Evolutionary conservation across 1,140 invertebrate species (phyloP).

Genomic region (Zaprionus camerounensis): DNA sequence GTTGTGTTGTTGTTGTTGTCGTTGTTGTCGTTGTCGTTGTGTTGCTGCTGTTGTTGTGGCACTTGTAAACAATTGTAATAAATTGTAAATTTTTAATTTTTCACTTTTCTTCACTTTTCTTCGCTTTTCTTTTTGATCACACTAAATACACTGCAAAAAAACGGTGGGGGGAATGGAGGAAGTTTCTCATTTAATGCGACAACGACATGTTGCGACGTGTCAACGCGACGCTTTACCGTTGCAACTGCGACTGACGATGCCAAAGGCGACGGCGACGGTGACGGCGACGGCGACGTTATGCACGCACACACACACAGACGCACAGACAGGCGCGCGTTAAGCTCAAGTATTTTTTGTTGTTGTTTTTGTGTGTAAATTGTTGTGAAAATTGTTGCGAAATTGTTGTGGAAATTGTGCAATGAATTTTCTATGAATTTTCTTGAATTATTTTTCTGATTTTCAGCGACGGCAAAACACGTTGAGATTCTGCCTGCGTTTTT

Average conservation of each 20-base stretch:
- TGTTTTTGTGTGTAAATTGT: neutral
- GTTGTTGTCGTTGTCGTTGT: neutral
- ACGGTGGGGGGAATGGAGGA: neutral
- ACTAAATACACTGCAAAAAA: conserved; percentile 4
- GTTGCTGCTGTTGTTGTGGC: neutral
- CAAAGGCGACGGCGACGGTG: neutral
- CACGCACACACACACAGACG: neutral
- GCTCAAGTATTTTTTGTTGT: neutral
- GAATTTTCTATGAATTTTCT: neutral
- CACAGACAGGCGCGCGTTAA: neutral
- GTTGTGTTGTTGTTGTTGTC: conserved; percentile 6
- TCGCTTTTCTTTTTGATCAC: neutral
- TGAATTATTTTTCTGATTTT: neutral
- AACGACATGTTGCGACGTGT: neutral
- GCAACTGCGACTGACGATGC: neutral
- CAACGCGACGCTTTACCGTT: neutral
- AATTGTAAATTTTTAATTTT: neutral
- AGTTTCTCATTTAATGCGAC: neutral
- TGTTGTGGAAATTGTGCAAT: neutral
- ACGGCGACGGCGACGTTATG: neutral
- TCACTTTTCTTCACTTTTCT: neutral
- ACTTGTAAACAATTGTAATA: neutral
- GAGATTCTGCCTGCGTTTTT: conserved; percentile 23
- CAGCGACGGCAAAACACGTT: conserved; percentile 1
- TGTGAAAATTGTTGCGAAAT: neutral